Base-by-base conservation (phyloP, 2,888 invertebrate genomes). In the Perdita meconis region DNA sequence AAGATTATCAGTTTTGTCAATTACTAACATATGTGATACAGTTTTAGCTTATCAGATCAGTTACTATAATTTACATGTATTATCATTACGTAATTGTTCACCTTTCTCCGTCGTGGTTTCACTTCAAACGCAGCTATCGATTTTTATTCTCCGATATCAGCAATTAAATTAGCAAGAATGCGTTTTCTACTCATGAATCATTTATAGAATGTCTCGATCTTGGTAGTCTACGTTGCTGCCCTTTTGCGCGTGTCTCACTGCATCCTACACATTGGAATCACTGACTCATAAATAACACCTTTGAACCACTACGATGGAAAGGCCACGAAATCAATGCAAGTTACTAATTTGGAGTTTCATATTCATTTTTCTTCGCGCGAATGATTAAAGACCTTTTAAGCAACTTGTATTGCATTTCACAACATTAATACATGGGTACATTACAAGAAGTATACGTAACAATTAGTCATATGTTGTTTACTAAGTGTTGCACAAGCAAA, bases 151-250 rank as follows among this genome's bases (percentile, higher is more conserved):
- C 57, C 65, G n/a, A 19, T 59, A 55, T 47, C 65, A 24, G 82
- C 81, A 75, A 80, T 61, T 66, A 69, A 74, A 72, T 67, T 63
- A 70, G 60, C 76, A 81, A 75, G 68, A 81, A 68, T 71, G 71
- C 77, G 59, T 81, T 78, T 60, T 73, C 69, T 57, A 81, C 83
- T 88, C 80, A 82, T 84, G 83, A 86, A 86, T 86, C 80, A 87
- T 86, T 83, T 83, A 85, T 86, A 78, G 78, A 76, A 84, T 73
- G 73, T 53, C 69, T 78, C 74, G 73, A 84, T 80, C 77, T 64
- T 64, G 75, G 84, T 83, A 76, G 73, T 38, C 57, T 59, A 36
- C 65, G 81, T 69, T 59, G 55, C 38, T 55, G 71, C 47, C 47
- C 64, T 80, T 68, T 83, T 60, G 56, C 51, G 56, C 59, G 53